Evolutionary conservation across 2,113 vertebrate species (phyloP).

Genomic region (Dromaius novaehollandiae): DNA sequence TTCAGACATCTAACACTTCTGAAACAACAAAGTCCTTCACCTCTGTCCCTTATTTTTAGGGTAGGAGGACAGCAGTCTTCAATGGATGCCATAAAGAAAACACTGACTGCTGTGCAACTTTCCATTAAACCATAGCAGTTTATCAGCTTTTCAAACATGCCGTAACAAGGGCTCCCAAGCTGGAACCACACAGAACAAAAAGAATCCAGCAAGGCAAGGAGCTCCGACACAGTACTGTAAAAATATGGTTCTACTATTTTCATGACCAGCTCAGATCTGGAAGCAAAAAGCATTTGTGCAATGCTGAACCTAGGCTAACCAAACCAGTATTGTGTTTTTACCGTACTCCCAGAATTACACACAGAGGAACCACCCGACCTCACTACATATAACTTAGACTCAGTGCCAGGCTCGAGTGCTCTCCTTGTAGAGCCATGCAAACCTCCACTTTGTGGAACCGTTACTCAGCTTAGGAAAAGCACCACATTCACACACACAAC

Average conservation of each 20-base stretch:
- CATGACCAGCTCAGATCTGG: background rate
- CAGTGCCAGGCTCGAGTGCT: background rate
- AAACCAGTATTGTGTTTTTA: background rate
- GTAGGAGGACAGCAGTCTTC: background rate
- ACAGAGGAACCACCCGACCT: background rate
- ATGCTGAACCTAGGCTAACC: background rate
- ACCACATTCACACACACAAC: background rate
- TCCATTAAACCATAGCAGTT: background rate
- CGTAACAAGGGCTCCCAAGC: background rate
- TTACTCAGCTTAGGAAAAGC: background rate
- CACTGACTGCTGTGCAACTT: background rate
- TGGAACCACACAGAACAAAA: background rate
- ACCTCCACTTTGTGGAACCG: background rate
- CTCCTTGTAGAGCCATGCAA: background rate
- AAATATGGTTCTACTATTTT: background rate
- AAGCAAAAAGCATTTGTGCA: background rate
- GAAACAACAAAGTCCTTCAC: background rate
- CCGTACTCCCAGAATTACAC: background rate
- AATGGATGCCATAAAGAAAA: background rate
- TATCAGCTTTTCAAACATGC: background rate
- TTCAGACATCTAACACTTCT: background rate
- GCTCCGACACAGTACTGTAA: accelerated
- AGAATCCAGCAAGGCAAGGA: background rate
- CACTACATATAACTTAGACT: background rate
- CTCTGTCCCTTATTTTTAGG: background rate